Conservation (phyloP, 2,888 invertebrate genomes). For the Imbricaverruca yamaguchii region DNA sequence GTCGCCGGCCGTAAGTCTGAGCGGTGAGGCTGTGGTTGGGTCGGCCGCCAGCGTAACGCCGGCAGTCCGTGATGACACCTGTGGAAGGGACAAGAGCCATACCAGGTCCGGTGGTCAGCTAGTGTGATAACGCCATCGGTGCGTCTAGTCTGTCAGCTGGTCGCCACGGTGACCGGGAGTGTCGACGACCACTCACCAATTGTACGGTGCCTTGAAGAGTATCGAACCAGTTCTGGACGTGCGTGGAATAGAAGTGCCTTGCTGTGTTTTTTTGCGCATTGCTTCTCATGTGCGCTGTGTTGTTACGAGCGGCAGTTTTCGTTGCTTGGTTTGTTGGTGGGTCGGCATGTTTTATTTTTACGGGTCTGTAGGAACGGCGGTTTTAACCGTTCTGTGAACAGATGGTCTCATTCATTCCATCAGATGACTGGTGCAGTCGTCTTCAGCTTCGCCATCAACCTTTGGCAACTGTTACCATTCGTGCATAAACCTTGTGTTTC, state of each 20-base stretch:
- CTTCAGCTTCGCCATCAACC: no score
- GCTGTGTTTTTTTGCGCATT: background rate
- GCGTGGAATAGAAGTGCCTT: background rate
- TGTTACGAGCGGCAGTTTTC: background rate
- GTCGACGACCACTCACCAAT: background rate
- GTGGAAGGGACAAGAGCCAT: background rate
- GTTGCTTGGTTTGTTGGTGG: background rate
- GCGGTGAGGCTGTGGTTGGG: no score
- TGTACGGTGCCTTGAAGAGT: slow-evolving; percentile 5
- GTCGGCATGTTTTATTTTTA: background rate
- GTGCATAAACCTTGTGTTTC: no score
- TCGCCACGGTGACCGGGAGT: background rate
- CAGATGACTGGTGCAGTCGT: background rate
- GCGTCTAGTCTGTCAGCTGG: background rate
- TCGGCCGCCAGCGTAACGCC: background rate
- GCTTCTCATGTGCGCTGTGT: background rate
- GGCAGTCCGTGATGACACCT: background rate
- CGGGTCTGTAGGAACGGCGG: no score
- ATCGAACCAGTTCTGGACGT: background rate
- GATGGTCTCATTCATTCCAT: background rate
- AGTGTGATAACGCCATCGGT: background rate
- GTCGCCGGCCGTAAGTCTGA: background rate
- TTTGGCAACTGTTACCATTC: no score
- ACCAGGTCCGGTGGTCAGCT: background rate
- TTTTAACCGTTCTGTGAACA: no score